A percentile compares a stretch with the other conserved stretches of the same genome.
These are phyloP conservation scores for silkworm (Bombyx mori) DNA, from an alignment of 1,140 invertebrate species.

Conservation along the genomic window DNA sequence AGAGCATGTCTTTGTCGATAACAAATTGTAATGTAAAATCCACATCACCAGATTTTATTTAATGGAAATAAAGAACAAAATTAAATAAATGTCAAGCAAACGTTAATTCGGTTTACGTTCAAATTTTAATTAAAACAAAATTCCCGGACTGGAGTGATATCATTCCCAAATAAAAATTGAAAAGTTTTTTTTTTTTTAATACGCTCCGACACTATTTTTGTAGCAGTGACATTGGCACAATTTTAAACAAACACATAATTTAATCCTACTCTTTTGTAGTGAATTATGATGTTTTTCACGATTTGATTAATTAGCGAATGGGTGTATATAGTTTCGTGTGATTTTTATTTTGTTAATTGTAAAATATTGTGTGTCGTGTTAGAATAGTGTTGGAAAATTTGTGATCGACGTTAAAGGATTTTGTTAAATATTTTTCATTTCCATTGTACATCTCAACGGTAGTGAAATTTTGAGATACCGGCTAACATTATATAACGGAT, in stretches of 20 bases:
- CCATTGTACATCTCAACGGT: background rate
- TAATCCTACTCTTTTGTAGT: background rate
- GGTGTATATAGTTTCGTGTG: background rate
- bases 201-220: background rate
- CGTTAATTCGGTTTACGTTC: no score
- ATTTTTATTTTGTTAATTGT: conserved; percentile 4
- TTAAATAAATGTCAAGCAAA: no score
- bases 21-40: no score
- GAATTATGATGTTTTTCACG: conserved; percentile 1
- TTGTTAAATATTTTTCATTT: no score
- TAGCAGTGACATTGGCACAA: conserved; percentile 1
- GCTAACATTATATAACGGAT: no score
- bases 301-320: conserved; percentile 3
- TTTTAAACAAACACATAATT: background rate
- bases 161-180: background rate
- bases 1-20: no score
- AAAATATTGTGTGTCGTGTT: conserved; percentile 1
- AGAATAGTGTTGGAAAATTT: conserved; percentile 4
- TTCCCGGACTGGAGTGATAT: no score
- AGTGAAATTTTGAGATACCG: no score
- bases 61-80: no score
- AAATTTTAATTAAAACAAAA: no score
- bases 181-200: background rate
- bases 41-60: no score
- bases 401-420: no score